Conservation (phyloP, 2,797 vertebrate genomes). For the Delichon dasypus region DNA sequence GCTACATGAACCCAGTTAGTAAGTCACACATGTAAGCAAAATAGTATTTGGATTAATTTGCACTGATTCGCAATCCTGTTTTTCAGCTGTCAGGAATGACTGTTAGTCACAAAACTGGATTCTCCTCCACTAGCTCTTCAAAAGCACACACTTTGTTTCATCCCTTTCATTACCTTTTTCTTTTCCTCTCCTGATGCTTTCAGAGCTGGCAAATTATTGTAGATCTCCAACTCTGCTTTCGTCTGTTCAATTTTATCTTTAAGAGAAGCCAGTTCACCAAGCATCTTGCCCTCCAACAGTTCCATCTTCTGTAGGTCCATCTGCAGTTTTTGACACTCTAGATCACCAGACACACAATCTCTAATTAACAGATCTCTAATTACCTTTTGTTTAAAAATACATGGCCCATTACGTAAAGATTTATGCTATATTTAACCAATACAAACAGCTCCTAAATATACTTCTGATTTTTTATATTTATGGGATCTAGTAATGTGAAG, state of each 20-base stretch:
- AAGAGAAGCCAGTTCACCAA: conserved; percentile 82
- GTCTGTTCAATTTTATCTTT: conserved; percentile 85
- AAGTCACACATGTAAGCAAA: background rate
- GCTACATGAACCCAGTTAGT: background rate
- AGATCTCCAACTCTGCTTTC: conserved; percentile 79
- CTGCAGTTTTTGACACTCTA: conserved; percentile 90
- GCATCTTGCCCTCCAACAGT: conserved; percentile 91
- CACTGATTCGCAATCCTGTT: background rate
- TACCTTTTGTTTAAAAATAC: background rate
- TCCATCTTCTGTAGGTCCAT: conserved; percentile 95
- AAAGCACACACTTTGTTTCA: background rate
- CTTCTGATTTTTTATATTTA: background rate
- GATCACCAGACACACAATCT: background rate
- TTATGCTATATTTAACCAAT: background rate
- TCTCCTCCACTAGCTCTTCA: background rate
- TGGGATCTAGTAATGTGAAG: background rate
- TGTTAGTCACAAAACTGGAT: background rate
- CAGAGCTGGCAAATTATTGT: conserved; percentile 86
- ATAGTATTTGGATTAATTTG: background rate
- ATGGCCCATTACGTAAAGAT: background rate
- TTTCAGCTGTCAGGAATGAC: background rate
- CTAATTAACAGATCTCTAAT: background rate
- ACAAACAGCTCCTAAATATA: background rate
- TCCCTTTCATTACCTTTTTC: conserved; percentile 80
- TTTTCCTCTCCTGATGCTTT: conserved; percentile 85